phyloP scores from a whole-genome alignment of 2,113 vertebrate species.

The Cololabis saira region DNA sequence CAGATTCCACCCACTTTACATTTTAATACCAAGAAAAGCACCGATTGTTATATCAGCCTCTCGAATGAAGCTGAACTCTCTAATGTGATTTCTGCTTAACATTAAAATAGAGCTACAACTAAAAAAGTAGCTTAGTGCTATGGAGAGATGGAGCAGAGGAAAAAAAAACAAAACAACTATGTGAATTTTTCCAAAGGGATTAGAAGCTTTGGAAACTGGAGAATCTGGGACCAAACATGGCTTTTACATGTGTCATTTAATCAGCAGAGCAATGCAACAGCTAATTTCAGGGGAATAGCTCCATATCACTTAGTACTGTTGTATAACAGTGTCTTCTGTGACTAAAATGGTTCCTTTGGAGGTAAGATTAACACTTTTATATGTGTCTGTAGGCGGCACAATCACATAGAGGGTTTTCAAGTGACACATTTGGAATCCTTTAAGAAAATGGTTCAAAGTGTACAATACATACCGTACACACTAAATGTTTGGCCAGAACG shows the following conservation, averaged over 20 bases:
- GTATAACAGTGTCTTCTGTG: slow-evolving; percentile 20
- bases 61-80: slow-evolving; percentile 31
- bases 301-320: slow-evolving; percentile 35
- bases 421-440: no score
- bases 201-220: slow-evolving; percentile 49
- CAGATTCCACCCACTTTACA: slow-evolving; percentile 68
- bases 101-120: slow-evolving; percentile 45
- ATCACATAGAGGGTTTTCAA: not conserved
- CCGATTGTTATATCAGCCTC: slow-evolving; percentile 52
- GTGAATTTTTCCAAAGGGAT: slow-evolving; percentile 46
- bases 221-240: slow-evolving; percentile 42
- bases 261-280: slow-evolving; percentile 27
- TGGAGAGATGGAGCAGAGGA: slow-evolving; percentile 17
- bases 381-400: not conserved
- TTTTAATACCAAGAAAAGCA: slow-evolving; percentile 70
- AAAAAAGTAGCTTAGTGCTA: slow-evolving; percentile 32
- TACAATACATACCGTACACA: not conserved
- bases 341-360: slow-evolving; percentile 14
- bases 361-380: not conserved
- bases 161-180: slow-evolving; percentile 1
- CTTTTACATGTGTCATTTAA: slow-evolving; percentile 50
- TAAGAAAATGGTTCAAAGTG: not conserved
- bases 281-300: slow-evolving; percentile 27
- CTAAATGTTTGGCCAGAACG: not conserved
- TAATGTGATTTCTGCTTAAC: slow-evolving; percentile 39